Base-by-base conservation (phyloP, 23 tunicate species). In the Ascidia mentula region DNA sequence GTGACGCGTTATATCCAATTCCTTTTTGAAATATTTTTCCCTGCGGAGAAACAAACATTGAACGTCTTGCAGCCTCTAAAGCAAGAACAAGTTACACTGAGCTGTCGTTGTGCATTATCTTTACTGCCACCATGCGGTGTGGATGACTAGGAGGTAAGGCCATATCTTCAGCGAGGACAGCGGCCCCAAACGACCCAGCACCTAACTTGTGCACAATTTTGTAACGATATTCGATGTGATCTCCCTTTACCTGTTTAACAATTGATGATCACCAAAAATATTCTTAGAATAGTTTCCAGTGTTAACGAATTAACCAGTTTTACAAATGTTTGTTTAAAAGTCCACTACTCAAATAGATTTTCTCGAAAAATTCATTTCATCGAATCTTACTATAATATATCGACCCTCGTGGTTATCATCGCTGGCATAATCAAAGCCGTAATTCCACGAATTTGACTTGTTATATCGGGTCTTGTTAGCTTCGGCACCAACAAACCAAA, bases 131-230 rank as follows among this genome's bases (percentile, higher is more conserved):
- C 69, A 70, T 32, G 85, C 73, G 92, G 46, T 84, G 46, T 0
- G 81, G 40, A 36, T 87, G 38, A 31, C 53, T 40, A 0, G 72
- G 45, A 0, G 75, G 76, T 7, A 82, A 60, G 12, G 98, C 88
- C 46, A 90, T 92, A 65, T 96, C 99, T 38, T 81, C 79, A 18
- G 94, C 97, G 20, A 70, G 77, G 28, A 96, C 87, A 31, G 92
- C 99, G 31, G 80, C 77, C 32, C 99, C 99, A 81, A 74, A 96
- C 18, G 97, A 89, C n/a, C 99, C 99, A 46, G 83, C 40, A 18
- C 97, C 99, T 15, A 96, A 90, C 31, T 81, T 82, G 60, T 81
- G 74, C 2, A 96, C 18, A 6, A 96, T 80, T 81, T 96, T 94
- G 81, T 84, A 96, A 36, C 99, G 90, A 53, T 79, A 96, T 53